Percentiles rank a stretch among this genome's conserved stretches.
Conservation (phyloP, 2,888 invertebrate species). For the Epiblema foenella region DNA sequence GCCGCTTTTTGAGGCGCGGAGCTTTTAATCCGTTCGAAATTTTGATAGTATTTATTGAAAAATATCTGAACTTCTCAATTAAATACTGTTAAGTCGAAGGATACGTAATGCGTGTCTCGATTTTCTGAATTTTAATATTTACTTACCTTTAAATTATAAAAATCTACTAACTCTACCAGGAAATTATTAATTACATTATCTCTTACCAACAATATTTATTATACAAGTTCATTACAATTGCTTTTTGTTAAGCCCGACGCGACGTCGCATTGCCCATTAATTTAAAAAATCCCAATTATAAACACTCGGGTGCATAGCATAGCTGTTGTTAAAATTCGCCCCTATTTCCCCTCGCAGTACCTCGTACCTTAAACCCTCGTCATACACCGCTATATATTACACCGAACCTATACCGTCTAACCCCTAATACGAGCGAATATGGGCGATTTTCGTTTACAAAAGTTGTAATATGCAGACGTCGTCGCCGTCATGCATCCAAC, state of each 20-base stretch:
- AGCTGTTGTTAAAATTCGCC: slow-evolving; percentile 39
- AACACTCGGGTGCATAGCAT: slow-evolving; percentile 37
- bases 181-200: neutral
- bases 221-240: neutral
- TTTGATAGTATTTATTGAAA: neutral
- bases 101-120: neutral
- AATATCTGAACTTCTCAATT: neutral
- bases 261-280: slow-evolving; percentile 10
- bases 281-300: slow-evolving; percentile 17
- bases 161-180: neutral
- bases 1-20: slow-evolving; percentile 5
- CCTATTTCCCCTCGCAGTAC: slow-evolving; percentile 57
- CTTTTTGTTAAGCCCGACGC: neutral
- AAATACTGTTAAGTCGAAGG: neutral
- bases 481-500: slow-evolving; percentile 72
- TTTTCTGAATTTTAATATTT: neutral
- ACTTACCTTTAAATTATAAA: neutral
- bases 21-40: neutral
- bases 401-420: slow-evolving; percentile 49
- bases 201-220: neutral
- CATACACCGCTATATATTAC: slow-evolving; percentile 70
- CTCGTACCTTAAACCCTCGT: slow-evolving; percentile 72
- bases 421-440: slow-evolving; percentile 59
- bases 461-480: slow-evolving; percentile 52
- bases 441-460: slow-evolving; percentile 55